Base-by-base conservation (phyloP, 2,888 invertebrate species). In the Xestia c-nigrum region DNA sequence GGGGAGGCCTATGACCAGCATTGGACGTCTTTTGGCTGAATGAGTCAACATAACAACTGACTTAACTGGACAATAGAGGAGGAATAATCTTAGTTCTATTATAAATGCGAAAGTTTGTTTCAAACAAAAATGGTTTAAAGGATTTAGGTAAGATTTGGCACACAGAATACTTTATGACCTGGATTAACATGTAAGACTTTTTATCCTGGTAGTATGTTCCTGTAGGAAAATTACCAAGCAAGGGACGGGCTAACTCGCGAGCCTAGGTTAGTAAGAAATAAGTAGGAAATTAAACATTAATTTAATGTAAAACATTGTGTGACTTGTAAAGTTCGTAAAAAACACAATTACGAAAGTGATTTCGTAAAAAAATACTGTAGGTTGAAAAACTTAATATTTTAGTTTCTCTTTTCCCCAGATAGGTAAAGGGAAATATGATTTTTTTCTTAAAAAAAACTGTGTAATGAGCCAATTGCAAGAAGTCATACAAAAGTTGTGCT, bases 391-490 rank as follows among this genome's bases (percentile, higher is more conserved):
- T 47, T 72, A 6, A 10, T 59, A 47, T 68, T 77, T 55, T 50
- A 68, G 43, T 78, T 80, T 55, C 12, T 3, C 5, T 74, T 55
- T 74, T 55, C 47, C n/a, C 21, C 46, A 47, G 47, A 47, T n/a
- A 6, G 1, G 43, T 65, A 43, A n/a, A 16, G 5, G 31, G 6
- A 63, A 63, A 61, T 65, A 65, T 65, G 52, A n/a, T 47, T n/a
- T 52, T 70, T 68, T 16, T 40, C 9, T 64, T 52, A 19, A 31
- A n/a, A 74, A 72, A 59, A 71, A 70, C 55, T 50, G 40, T 78
- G 61, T 76, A 84, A 78, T 76, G 63, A 75, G 73, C 72, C 84
- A 87, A 87, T 87, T 87, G 76, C 78, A 68, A 71, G 72, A 85
- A 81, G 65, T 74, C 80, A 66, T 77, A 84, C 47, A 80, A 87